Evolutionary conservation across 2,888 invertebrate genomes (phyloP), one percentile per base, ranked within the genome.

Genomic region (Drosophila rellima): DNA sequence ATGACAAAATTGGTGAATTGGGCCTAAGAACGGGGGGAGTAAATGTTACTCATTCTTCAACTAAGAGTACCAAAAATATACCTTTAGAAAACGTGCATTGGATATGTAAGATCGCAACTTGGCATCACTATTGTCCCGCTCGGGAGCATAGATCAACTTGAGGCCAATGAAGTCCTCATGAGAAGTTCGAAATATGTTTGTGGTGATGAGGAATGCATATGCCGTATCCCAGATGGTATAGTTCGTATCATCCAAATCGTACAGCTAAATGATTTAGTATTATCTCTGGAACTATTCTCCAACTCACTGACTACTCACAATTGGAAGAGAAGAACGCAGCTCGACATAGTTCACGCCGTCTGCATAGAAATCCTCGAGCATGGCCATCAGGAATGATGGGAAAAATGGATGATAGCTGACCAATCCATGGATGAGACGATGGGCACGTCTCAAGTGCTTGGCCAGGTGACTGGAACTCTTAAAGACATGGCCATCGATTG

Each of bases 331-430:
- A 23, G 95, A 94, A 50, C 96, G 93, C 0, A 96, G 90, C 91
- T 96, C 96, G 0, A 95, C 88, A 72, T 96, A 96, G 90, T 94
- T 93, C 0, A 96, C 93, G 51, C 95, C 95, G 78, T 96, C 95
- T 3, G 94, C 93, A 81, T 94, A 93, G 47, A 95, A 93, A 55
- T 94, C 94, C 63, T 93, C 91, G 0, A 96, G 91, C 0, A 94
- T 94, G 52, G 94, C 94, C 67, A 94, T 94, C 65, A 95, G 94
- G 80, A 95, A 95, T 51, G 94, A 94, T 59, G 94, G 94, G 93
- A 94, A 95, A 2, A 95, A 93, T 0, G 95, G 95, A 42, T 93
- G 93, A 82, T 94, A 95, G 0, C 94, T 92, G 3, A 95, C 68
- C 61, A 96, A 80, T 0, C 94, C 93, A 0, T 78, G 75, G 0